Evolutionary conservation across 2,113 vertebrate species (phyloP).

Genomic region (Lophotis ruficrista): DNA sequence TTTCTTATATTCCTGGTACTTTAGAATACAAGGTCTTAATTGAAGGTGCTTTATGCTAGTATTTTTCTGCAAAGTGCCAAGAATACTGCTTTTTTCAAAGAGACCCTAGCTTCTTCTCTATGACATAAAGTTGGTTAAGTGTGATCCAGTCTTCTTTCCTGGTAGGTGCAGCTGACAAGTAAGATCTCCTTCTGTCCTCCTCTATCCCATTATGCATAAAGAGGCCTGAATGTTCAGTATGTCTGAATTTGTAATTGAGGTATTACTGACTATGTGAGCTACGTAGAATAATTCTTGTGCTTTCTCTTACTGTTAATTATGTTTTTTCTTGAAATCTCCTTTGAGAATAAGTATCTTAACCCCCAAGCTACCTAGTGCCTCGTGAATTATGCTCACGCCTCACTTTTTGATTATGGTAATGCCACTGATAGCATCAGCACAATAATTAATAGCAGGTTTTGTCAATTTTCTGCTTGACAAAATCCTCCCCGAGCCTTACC

Average conservation of each 20-base stretch:
- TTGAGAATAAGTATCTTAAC: constrained; percentile 58
- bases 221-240: not conserved
- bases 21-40: not conserved
- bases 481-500: constrained; percentile 56
- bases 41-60: not conserved
- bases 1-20: not conserved
- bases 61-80: not conserved
- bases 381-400: constrained; percentile 40
- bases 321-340: constrained; percentile 39
- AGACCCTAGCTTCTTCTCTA: not conserved
- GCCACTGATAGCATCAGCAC: constrained; percentile 59
- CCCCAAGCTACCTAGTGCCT: constrained; percentile 3
- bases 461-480: constrained; percentile 75
- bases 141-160: not conserved
- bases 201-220: not conserved
- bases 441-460: constrained; percentile 75
- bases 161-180: not conserved
- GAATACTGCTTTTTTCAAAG: not conserved
- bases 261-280: not conserved
- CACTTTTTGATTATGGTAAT: constrained; percentile 72
- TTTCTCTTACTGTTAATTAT: constrained; percentile 17
- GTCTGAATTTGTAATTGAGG: not conserved
- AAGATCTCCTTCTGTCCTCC: not conserved
- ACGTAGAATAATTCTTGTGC: not conserved
- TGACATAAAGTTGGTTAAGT: not conserved